These are phyloP conservation scores for Rhinolophus sinicus DNA, from an alignment of 2,113 vertebrate species.

Conservation along the genomic window DNA sequence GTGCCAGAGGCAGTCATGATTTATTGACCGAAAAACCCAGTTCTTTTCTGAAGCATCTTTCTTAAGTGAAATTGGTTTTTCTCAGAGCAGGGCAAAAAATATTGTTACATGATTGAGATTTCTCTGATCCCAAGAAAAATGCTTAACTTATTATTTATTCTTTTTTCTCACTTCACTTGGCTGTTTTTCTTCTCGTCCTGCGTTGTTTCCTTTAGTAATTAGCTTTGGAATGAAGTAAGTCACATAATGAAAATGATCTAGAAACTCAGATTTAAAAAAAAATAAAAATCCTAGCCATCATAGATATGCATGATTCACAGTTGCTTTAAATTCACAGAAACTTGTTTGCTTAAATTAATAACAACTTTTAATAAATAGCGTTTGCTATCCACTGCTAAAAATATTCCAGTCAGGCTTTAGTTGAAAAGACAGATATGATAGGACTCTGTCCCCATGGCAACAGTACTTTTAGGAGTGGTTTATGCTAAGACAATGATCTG, in stretches of 20 bases:
- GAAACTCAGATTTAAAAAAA: background rate
- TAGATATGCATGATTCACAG: background rate
- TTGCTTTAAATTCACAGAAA: background rate
- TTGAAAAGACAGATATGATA: conserved; percentile 23
- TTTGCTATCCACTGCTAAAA: conserved; percentile 26
- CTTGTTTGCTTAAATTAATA: conserved; percentile 55
- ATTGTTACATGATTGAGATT: background rate
- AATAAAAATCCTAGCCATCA: background rate
- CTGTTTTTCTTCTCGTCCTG: background rate
- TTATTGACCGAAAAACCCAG: background rate
- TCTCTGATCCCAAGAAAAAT: background rate
- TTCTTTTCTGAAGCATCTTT: background rate
- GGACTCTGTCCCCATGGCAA: conserved; percentile 46
- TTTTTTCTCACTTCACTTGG: background rate
- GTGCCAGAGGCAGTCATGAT: background rate
- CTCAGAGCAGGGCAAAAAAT: background rate
- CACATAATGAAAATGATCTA: conserved; percentile 17
- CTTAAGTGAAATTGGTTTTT: background rate
- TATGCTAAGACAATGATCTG: background rate
- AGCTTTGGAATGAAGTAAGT: conserved; percentile 24
- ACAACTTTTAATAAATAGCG: conserved; percentile 48
- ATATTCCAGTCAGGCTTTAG: conserved; percentile 38
- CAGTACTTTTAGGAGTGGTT: background rate
- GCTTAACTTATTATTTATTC: background rate
- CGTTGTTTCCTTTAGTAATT: conserved; percentile 18